Evolutionary conservation across 2,888 invertebrate genomes (phyloP).

Genomic region (Platycheirus rosarum): DNA sequence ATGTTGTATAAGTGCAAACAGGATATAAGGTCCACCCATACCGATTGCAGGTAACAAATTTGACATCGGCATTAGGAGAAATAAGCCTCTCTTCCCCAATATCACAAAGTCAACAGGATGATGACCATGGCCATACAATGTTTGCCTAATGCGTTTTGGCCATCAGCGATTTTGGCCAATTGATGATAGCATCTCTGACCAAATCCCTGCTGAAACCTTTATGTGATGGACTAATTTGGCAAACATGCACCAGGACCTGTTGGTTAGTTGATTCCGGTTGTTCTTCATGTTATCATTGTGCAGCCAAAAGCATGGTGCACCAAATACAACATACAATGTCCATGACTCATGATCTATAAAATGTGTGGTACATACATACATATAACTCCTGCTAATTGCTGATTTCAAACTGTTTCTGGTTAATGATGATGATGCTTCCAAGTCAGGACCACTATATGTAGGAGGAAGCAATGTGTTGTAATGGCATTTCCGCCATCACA

Average conservation of each 20-base stretch:
- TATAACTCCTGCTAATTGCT: constrained; percentile 55
- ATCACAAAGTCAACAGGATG: constrained; percentile 34
- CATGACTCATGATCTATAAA: constrained; percentile 11
- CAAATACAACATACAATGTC: background rate
- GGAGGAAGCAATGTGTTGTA: constrained; percentile 35
- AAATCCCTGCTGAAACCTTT: constrained; percentile 43
- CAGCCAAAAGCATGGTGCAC: constrained; percentile 3
- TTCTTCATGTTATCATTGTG: constrained; percentile 50
- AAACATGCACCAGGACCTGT: constrained; percentile 48
- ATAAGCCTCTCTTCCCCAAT: constrained; percentile 16
- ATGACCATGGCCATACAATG: constrained; percentile 11
- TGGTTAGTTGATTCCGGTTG: constrained; percentile 57
- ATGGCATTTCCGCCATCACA: constrained; percentile 44
- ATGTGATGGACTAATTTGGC: constrained; percentile 55
- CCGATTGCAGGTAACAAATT: background rate
- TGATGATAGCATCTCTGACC: constrained; percentile 35
- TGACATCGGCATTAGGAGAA: background rate
- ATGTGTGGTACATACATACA: constrained; percentile 8
- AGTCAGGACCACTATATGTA: background rate
- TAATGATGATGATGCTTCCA: constrained; percentile 46
- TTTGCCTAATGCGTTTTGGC: constrained; percentile 50
- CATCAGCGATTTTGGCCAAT: constrained; percentile 48
- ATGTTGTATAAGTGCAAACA: constrained; percentile 39
- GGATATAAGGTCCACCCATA: constrained; percentile 9
- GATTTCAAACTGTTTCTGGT: constrained; percentile 37